Evolutionary conservation across 2,888 invertebrate species (phyloP), one percentile per base, ranked within the genome.

Genomic region (Thereva nobilitata): DNA sequence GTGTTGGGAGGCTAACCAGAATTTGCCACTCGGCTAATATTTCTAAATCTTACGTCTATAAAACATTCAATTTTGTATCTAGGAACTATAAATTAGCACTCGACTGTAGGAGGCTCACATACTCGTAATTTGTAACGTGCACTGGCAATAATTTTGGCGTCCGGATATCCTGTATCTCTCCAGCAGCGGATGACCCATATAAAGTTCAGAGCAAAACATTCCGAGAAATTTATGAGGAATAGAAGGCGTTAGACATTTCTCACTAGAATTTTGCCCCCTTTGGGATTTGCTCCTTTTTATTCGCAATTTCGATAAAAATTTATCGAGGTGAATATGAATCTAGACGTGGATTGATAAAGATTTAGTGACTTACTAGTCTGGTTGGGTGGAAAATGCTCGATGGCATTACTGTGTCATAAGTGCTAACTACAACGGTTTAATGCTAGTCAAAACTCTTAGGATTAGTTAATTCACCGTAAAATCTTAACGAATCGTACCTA

Each of bases 11-110:
- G 47, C 34, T 59, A 59, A 44, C 37, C 47, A 59, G 47, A 59
- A 59, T 47, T 47, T 47, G 57, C 45, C 38, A 38, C 41, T 61
- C 23, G 23, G 50, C 61, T 61, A 61, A 61, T 61, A 61, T 50
- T 61, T 61, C 61, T 23, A 61, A 50, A 34, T 41, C 41, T 50
- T 61, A n/a, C 50, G 34, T 61, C 61, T 61, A 61, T 61, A 61
- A 61, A 61, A 61, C 61, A 61, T 61, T 61, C 61, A 61, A 61
- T 61, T 61, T 61, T 61, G 49, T 50, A 40, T 50, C 49, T 49
- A 61, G 61, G 40, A 50, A 41, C 61, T 23, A 61, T 61, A 61
- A 61, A 61, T 61, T 61, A 61, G 61, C 61, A 61, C 61, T 61
- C 50, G 50, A 49, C 61, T 40, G 41, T n/a, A 38, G 40, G 50